These are phyloP conservation scores for Telmatherina bonti DNA, from an alignment of 2,797 vertebrate species.

Conservation along the genomic window DNA sequence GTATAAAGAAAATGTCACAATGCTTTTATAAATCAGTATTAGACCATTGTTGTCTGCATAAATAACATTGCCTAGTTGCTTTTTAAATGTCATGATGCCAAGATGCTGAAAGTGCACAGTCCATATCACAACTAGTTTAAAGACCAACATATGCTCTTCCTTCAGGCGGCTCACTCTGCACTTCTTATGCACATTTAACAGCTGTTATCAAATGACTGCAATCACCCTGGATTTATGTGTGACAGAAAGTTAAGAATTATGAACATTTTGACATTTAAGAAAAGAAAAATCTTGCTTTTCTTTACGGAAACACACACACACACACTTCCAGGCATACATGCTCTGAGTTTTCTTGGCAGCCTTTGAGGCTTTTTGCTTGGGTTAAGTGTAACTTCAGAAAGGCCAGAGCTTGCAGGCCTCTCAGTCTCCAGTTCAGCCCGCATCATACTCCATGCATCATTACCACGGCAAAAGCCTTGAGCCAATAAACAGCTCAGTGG, in stretches of 20 bases:
- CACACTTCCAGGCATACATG: constrained; percentile 21
- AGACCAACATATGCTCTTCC: constrained; percentile 57
- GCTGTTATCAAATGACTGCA: constrained; percentile 36
- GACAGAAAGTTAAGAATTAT: constrained; percentile 31
- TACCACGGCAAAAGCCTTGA: constrained; percentile 80
- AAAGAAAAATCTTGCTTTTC: constrained; percentile 14
- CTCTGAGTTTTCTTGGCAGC: constrained; percentile 40
- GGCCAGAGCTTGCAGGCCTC: constrained; percentile 57
- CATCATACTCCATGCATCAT: constrained; percentile 84
- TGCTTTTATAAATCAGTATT: not conserved
- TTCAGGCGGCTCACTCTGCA: constrained; percentile 18
- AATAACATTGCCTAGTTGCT: not conserved
- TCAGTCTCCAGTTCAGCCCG: constrained; percentile 60
- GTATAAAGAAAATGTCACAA: too few relatives aligned
- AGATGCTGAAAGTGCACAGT: constrained; percentile 1
- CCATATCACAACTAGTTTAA: not conserved
- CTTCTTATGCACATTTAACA: constrained; percentile 38
- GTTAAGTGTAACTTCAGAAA: constrained; percentile 68
- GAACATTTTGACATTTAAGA: constrained; percentile 39
- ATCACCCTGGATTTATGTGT: constrained; percentile 24
- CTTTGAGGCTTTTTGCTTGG: constrained; percentile 43
- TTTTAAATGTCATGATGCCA: constrained; percentile 24
- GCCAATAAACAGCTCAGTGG: constrained; percentile 83
- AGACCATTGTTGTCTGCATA: not conserved
- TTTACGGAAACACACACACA: not conserved